phyloP scores from a whole-genome alignment of 2,888 invertebrate genomes.

The Cybosia mesomella region DNA sequence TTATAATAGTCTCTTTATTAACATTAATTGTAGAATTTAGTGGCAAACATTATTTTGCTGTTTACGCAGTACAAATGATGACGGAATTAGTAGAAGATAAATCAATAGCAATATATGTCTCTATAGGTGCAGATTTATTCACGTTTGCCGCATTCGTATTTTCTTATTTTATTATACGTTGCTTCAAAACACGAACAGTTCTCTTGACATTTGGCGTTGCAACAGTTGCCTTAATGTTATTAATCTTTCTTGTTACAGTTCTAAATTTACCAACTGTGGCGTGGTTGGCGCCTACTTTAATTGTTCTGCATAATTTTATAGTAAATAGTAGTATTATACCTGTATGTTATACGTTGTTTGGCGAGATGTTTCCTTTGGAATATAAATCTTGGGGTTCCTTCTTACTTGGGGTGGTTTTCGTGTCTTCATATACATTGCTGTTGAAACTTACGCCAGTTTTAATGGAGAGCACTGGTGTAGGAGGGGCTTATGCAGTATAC shows the following conservation, averaged over 20 bases:
- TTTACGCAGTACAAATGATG: slow-evolving; percentile 10
- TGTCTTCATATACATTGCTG: background rate
- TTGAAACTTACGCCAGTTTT: background rate
- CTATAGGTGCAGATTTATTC: slow-evolving; percentile 10
- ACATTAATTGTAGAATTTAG: slow-evolving; percentile 6
- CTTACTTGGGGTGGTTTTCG: background rate
- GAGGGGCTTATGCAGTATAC: background rate
- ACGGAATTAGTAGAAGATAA: slow-evolving; percentile 2
- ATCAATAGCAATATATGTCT: slow-evolving; percentile 4
- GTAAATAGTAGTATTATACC: slow-evolving; percentile 10
- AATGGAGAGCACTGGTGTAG: background rate
- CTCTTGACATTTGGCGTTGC: slow-evolving; percentile 4
- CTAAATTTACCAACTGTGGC: background rate
- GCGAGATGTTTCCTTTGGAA: slow-evolving; percentile 14
- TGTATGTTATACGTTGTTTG: background rate
- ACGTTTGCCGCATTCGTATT: slow-evolving; percentile 4
- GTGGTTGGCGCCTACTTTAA: slow-evolving; percentile 8
- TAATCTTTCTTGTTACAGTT: slow-evolving; percentile 5
- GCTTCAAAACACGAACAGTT: slow-evolving; percentile 1
- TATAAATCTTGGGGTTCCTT: slow-evolving; percentile 7
- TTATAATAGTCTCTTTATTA: slow-evolving; percentile 6
- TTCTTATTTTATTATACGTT: background rate
- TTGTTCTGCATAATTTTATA: slow-evolving; percentile 5
- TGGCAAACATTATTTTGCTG: slow-evolving; percentile 8
- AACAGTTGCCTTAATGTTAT: slow-evolving; percentile 3